Evolutionary conservation across 1,140 invertebrate genomes (phyloP), one percentile per base, ranked within the genome.

Genomic region (Tenebrio molitor): DNA sequence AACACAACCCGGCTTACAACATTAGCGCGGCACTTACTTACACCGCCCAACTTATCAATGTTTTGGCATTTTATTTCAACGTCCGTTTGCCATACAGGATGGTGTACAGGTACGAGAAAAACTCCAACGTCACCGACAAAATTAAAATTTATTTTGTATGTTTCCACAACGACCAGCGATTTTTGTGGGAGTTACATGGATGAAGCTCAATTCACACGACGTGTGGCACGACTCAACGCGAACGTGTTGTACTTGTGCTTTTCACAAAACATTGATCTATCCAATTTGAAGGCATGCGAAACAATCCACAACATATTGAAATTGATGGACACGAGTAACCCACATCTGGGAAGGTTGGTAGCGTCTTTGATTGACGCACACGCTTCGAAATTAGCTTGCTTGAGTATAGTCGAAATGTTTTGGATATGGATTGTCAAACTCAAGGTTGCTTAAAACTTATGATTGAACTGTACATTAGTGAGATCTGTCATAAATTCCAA

Each of bases 161-260:
- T n/a, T n/a, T n/a, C n/a, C n/a, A n/a, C n/a, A n/a, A n/a, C n/a
- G n/a, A n/a, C n/a, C 80, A 93, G 92, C 80, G 92, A 94, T 81
- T 94, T 95, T 83, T 92, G 89, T 80, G 85, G 84, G 34, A 87
- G 87, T 77, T 72, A 76, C 25, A 84, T 93, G 79, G 89, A 86
- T 50, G 89, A 92, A 79, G 86, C 89, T 73, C 90, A 92, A 81
- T 94, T 95, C 83, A 83, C 87, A 44, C 86, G 89, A 75, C 89
- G 89, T 84, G 92, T 95, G 3, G 89, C 92, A 4, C 87, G 90
- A 67, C 85, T 96, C 12, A 95, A 95, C 84, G 89, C 91, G 64
- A 95, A 95, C 80, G 88, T 95, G 41, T 83, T 95, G 74, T 91
- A 94, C 83, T 83, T 95, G 68, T 95, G 93, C 81, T 90, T 94